Evolutionary conservation across 2,113 vertebrate genomes (phyloP).

Genomic region (Aptenodytes patagonicus): DNA sequence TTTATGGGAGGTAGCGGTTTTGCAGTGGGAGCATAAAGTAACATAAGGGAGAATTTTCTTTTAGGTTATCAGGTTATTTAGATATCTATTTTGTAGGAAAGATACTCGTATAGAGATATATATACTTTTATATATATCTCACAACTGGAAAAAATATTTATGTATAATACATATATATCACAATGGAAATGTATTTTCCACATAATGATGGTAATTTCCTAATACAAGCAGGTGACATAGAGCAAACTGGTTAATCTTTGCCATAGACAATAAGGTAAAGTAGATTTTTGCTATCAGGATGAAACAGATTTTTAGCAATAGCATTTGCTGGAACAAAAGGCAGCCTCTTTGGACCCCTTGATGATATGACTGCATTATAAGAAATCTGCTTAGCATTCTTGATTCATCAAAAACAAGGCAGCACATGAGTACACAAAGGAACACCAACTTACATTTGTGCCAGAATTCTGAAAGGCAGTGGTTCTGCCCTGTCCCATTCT

Average conservation of each 20-base stretch:
- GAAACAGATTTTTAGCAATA: not conserved
- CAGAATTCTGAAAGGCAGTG: not conserved
- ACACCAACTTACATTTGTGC: not conserved
- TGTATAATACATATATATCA: not conserved
- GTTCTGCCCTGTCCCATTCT: not conserved
- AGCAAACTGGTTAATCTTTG: not conserved
- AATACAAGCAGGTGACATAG: not conserved
- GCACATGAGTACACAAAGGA: not conserved
- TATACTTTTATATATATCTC: not conserved
- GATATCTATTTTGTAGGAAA: not conserved
- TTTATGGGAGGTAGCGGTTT: not conserved
- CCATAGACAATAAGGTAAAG: not conserved
- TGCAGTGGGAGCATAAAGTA: not conserved
- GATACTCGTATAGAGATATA: not conserved
- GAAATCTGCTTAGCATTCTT: not conserved
- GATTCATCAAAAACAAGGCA: not conserved
- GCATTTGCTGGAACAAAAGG: not conserved
- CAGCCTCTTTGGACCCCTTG: not conserved
- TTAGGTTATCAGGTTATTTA: not conserved
- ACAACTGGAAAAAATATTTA: not conserved
- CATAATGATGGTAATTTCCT: not conserved
- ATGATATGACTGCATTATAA: not conserved
- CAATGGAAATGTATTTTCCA: not conserved
- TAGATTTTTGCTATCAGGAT: not conserved
- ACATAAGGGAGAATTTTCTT: not conserved